These are phyloP conservation scores for Harpagifer antarcticus DNA, from an alignment of 2,797 vertebrate genomes.

Conservation along the genomic window DNA sequence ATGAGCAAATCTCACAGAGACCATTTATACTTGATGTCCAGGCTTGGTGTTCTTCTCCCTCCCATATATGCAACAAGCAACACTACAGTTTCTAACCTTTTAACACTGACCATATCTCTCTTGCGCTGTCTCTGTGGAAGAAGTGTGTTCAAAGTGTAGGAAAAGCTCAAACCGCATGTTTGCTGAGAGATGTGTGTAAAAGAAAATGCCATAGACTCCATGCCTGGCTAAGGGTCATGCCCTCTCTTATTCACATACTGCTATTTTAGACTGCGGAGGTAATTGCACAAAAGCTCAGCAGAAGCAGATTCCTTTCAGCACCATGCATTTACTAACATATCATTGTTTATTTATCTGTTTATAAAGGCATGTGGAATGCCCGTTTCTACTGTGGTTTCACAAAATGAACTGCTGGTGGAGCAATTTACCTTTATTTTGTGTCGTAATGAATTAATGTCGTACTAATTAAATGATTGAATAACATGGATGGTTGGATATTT, in stretches of 20 bases:
- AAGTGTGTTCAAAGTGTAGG: neutral
- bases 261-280: neutral
- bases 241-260: neutral
- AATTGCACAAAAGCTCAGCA: neutral
- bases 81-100: neutral
- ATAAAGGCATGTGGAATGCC: no score
- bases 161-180: neutral
- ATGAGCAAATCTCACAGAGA: neutral
- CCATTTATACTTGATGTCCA: neutral
- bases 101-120: conserved; percentile 1
- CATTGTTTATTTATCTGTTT: no score
- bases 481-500: neutral
- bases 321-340: neutral
- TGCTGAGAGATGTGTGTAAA: neutral
- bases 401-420: neutral
- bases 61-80: neutral
- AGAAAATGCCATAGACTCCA: neutral
- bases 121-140: neutral
- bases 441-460: neutral
- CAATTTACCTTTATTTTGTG: neutral
- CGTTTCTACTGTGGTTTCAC: neutral
- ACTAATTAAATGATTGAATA: neutral
- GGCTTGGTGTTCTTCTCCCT: neutral
- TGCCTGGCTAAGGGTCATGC: neutral
- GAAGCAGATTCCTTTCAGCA: neutral